Evolutionary conservation across 2,113 vertebrate species (phyloP), one percentile per base, ranked within the genome.

Genomic region (Pterocles orientalis): DNA sequence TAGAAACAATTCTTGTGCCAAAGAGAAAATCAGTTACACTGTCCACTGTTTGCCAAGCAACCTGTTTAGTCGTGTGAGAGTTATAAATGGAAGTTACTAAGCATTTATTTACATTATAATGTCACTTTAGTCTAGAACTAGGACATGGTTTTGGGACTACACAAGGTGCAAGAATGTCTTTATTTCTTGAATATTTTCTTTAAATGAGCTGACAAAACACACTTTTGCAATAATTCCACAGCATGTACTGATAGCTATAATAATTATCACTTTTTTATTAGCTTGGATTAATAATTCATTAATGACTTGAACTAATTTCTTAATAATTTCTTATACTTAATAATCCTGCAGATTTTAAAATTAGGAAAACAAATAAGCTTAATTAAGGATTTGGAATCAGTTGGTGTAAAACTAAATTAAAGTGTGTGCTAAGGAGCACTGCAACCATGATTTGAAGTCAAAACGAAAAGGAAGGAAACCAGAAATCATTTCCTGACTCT

Each of bases 231-330:
- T 0, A 0, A 10, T 56, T 25, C 28, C 66, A 71, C 16, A 58
- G 29, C 60, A 75, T 17, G 34, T 82, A 48, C 29, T 77, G 36
- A 6, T 70, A 88, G n/a, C 29, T 78, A 5, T 34, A 94, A 79
- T 83, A 17, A 78, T 60, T 81, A 48, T 24, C 81, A 43, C 18
- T 31, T 57, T 92, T 80, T 82, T 81, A 60, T 76, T 73, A 93
- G 19, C 7, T 21, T 70, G 36, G 20, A 93, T 92, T 90, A 96
- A 93, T 88, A 95, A 97, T 86, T 94, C 47, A 70, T 83, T 83
- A 88, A 80, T 57, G 4, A 33, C 36, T 64, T 65, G 34, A 82
- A 91, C 66, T 72, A 82, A 76, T 93, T 71, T 69, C 78, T 92
- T 87, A 85, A 62, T 82, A 20, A 73, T 75, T 91, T 84, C 8